These are phyloP conservation scores for Sphecodes monilicornis DNA, from an alignment of 2,888 invertebrate genomes.

Conservation along the genomic window DNA sequence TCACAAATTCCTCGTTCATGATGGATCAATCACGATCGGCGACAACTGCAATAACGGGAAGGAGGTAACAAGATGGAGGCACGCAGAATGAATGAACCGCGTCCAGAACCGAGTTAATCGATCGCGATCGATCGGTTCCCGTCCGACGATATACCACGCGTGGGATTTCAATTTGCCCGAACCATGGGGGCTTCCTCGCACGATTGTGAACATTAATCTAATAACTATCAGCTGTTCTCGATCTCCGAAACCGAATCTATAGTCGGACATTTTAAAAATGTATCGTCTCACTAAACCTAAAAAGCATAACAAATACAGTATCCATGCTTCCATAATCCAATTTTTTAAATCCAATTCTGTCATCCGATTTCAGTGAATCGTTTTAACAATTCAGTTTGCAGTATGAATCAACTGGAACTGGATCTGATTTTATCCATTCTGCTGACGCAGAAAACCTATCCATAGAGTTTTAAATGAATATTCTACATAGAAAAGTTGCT, in stretches of 20 bases:
- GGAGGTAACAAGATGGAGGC: slow-evolving; percentile 25
- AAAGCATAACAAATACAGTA: background rate
- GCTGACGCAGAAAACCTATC: too few relatives aligned
- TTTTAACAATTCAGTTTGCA: background rate
- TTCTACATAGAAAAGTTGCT: too few relatives aligned
- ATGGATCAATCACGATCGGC: slow-evolving; percentile 62
- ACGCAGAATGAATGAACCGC: slow-evolving; percentile 47
- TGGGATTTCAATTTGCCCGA: slow-evolving; percentile 69
- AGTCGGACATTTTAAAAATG: background rate
- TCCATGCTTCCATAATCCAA: background rate
- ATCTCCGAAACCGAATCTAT: slow-evolving; percentile 11
- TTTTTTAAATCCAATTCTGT: background rate
- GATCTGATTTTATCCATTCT: too few relatives aligned
- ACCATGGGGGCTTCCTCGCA: slow-evolving; percentile 59
- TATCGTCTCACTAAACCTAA: background rate
- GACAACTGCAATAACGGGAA: slow-evolving; percentile 51
- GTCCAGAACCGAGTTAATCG: slow-evolving; percentile 65
- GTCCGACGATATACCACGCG: slow-evolving; percentile 50
- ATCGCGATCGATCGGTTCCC: slow-evolving; percentile 64
- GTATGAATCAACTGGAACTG: too few relatives aligned
- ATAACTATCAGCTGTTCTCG: slow-evolving; percentile 38
- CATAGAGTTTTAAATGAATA: too few relatives aligned
- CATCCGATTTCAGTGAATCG: background rate
- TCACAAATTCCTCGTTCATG: slow-evolving; percentile 35
- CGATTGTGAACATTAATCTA: slow-evolving; percentile 57